Percentiles rank a stretch among this genome's conserved stretches.
phyloP scores from a whole-genome alignment of 2,797 vertebrate species.

The Hybognathus amarus region DNA sequence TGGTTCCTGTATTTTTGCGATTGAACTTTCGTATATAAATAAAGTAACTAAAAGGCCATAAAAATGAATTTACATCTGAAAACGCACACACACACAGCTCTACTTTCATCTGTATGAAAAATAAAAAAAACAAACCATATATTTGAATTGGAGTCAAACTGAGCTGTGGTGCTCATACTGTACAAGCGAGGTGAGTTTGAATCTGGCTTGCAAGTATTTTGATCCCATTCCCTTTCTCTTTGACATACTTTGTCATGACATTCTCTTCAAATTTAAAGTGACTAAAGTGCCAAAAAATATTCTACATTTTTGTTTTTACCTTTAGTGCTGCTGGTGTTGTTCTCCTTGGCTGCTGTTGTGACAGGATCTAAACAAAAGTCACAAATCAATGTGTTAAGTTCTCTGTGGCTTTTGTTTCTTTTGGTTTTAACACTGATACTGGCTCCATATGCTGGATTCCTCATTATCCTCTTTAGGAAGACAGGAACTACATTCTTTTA shows the following conservation, averaged over 20 bases:
- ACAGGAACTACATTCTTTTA: neutral
- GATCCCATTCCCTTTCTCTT: neutral
- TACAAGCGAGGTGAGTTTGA: neutral
- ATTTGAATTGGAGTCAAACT: neutral
- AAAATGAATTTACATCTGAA: neutral
- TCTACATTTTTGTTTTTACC: slow-evolving; percentile 62
- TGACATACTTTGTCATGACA: no score
- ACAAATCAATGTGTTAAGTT: neutral
- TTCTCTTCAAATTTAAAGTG: neutral
- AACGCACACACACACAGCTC: neutral
- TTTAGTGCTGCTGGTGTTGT: slow-evolving; percentile 66
- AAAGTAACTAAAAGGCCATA: neutral
- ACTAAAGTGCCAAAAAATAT: neutral
- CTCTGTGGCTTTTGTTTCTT: no score
- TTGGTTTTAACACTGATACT: neutral
- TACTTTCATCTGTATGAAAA: neutral
- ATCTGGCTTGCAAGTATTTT: neutral
- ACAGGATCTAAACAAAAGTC: slow-evolving; percentile 56
- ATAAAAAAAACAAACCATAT: neutral
- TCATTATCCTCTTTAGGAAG: neutral
- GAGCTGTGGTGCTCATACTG: neutral
- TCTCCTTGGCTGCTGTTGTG: slow-evolving; percentile 56
- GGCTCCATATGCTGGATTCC: neutral
- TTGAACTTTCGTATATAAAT: neutral
- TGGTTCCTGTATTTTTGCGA: neutral